These are phyloP conservation scores for Acronicta leporina DNA, from an alignment of 2,888 invertebrate species.

Conservation along the genomic window DNA sequence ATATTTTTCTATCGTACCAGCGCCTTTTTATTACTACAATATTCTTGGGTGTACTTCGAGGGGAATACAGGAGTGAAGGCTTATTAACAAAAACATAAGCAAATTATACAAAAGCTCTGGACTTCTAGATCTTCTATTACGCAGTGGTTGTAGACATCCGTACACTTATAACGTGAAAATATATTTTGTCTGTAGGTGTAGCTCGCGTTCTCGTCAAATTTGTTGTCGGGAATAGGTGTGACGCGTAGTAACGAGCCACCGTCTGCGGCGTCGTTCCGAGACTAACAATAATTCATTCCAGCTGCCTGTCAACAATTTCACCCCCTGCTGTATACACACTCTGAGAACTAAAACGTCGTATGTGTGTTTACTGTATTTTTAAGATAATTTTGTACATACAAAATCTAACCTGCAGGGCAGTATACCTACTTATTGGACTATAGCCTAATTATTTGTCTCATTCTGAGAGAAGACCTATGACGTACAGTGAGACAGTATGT, in stretches of 20 bases:
- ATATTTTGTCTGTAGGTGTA: constrained; percentile 43
- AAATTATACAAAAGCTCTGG: too few relatives aligned
- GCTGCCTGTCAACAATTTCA: constrained; percentile 60
- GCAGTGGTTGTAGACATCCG: background rate
- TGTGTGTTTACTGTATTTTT: constrained; percentile 13
- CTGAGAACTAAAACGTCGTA: constrained; percentile 24
- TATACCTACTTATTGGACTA: too few relatives aligned
- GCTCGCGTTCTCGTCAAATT: constrained; percentile 58
- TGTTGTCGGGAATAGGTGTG: constrained; percentile 53
- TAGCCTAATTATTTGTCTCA: too few relatives aligned
- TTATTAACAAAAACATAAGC: too few relatives aligned
- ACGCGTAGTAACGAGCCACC: constrained; percentile 56
- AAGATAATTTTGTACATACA: constrained; percentile 1
- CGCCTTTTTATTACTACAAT: too few relatives aligned
- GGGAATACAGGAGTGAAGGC: too few relatives aligned
- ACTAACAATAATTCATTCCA: constrained; percentile 65
- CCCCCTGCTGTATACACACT: constrained; percentile 19
- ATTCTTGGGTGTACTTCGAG: too few relatives aligned
- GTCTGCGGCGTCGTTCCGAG: constrained; percentile 57
- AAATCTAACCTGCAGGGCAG: too few relatives aligned
- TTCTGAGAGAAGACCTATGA: too few relatives aligned
- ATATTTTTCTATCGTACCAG: too few relatives aligned
- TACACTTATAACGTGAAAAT: constrained; percentile 25
- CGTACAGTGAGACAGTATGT: too few relatives aligned
- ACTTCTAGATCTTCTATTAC: background rate